These are phyloP conservation scores for Tenthredo notha DNA, from an alignment of 2,888 invertebrate genomes.

Conservation along the genomic window DNA sequence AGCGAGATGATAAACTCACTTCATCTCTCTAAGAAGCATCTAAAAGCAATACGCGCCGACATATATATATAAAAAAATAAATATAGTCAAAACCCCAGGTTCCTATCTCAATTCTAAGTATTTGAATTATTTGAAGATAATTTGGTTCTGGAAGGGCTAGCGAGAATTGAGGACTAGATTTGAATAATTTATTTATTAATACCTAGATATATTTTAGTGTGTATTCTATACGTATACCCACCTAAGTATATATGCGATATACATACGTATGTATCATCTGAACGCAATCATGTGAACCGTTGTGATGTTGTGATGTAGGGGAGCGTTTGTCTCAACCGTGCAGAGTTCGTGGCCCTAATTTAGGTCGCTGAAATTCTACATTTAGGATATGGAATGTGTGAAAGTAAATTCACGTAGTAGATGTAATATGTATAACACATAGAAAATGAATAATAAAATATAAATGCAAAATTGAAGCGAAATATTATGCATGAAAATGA, in stretches of 20 bases:
- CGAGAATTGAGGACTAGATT: background rate
- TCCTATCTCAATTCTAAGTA: no score
- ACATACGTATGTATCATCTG: background rate
- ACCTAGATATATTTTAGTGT: background rate
- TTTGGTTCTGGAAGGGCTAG: background rate
- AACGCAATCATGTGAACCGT: constrained; percentile 39
- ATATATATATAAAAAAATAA: no score
- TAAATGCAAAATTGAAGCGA: background rate
- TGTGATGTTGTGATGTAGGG: constrained; percentile 30
- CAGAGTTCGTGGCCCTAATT: constrained; percentile 9
- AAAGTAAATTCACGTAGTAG: constrained; percentile 16
- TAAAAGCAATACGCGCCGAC: no score
- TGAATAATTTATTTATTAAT: constrained; percentile 10
- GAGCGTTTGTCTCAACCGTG: constrained; percentile 3
- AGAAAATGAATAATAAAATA: background rate
- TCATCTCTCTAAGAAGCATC: no score
- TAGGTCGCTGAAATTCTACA: constrained; percentile 26
- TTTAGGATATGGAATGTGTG: constrained; percentile 20
- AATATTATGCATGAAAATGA: background rate
- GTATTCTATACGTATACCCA: background rate
- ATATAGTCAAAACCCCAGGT: no score
- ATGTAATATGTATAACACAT: no score
- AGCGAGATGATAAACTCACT: no score
- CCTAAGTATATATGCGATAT: background rate
- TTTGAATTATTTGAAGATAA: background rate